Percentiles rank a stretch among this genome's conserved stretches.
These are phyloP conservation scores for Aphaenogaster rudis DNA, from an alignment of 1,140 invertebrate genomes.

Conservation along the genomic window DNA sequence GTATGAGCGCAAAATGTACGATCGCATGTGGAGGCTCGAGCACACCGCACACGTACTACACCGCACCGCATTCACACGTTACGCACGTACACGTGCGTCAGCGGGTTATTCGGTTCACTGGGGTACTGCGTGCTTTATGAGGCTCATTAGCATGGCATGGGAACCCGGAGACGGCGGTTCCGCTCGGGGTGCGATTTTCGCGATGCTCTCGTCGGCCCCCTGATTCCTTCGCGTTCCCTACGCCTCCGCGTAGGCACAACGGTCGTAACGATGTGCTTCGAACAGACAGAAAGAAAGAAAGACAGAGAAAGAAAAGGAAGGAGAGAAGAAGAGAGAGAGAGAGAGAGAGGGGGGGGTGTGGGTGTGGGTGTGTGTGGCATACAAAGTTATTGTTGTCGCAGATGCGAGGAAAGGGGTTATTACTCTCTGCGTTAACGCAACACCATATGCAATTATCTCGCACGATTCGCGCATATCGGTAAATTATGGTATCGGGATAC, in stretches of 20 bases:
- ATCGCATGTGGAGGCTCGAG: background rate
- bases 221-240: slow-evolving; percentile 16
- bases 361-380: background rate
- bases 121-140: slow-evolving; percentile 50
- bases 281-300: background rate
- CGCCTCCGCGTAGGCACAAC: background rate
- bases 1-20: slow-evolving; percentile 17
- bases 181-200: slow-evolving; percentile 48
- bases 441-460: slow-evolving; percentile 15
- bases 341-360: no score
- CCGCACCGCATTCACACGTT: background rate
- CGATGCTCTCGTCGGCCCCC: background rate
- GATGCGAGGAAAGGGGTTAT: background rate
- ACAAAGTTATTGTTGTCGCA: background rate
- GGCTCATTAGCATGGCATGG: slow-evolving; percentile 62
- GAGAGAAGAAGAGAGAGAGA: background rate
- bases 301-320: no score
- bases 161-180: slow-evolving; percentile 54
- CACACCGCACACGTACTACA: background rate
- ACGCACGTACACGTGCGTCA: slow-evolving; percentile 30
- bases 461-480: slow-evolving; percentile 19
- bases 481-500: slow-evolving; percentile 3
- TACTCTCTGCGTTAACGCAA: background rate
- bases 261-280: background rate
- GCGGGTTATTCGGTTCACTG: slow-evolving; percentile 65